Conservation (phyloP, 2,113 vertebrate species). For the Hylia prasina region DNA sequence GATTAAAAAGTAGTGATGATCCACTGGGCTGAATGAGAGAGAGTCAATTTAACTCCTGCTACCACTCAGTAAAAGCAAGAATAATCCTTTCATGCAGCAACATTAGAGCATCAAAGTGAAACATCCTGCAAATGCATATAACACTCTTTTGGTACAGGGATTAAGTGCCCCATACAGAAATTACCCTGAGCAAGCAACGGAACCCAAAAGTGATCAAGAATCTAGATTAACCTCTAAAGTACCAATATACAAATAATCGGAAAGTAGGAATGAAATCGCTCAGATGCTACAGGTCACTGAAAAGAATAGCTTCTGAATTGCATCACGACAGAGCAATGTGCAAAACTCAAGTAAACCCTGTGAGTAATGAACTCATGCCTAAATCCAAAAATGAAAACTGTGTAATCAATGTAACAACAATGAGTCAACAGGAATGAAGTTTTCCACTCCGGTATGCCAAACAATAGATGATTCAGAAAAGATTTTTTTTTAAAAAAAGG, state of each 20-base stretch:
- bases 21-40: background rate
- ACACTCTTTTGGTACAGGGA: background rate
- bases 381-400: background rate
- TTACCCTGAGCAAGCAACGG: background rate
- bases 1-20: background rate
- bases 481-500: accelerated
- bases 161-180: background rate
- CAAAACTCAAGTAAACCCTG: background rate
- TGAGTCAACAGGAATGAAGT: background rate
- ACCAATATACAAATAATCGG: background rate
- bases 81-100: background rate
- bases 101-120: background rate
- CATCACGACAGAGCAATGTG: background rate
- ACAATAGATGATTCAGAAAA: background rate
- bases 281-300: background rate
- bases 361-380: background rate
- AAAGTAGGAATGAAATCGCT: background rate
- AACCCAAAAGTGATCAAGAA: background rate
- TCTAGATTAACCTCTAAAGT: background rate
- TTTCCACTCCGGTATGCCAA: background rate
- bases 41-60: background rate
- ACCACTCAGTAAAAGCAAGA: background rate
- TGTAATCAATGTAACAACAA: background rate
- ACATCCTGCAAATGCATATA: background rate
- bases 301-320: background rate